These are phyloP conservation scores for Melitaea cinxia DNA, from an alignment of 1,140 invertebrate species.

Conservation along the genomic window DNA sequence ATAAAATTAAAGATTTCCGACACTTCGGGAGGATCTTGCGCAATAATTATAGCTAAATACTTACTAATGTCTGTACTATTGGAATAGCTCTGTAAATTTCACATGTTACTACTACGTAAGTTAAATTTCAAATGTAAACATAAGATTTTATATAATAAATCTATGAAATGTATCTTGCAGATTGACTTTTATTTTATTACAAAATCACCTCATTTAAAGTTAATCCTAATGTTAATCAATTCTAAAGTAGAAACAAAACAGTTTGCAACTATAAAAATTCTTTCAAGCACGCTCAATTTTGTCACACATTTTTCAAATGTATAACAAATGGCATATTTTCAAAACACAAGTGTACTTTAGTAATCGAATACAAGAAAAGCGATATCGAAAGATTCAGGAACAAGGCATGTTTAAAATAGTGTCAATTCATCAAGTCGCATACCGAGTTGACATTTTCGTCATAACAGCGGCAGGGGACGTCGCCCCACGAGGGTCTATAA, in stretches of 20 bases:
- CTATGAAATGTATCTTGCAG: conserved; percentile 78
- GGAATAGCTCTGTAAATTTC: conserved; percentile 77
- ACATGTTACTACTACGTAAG: conserved; percentile 78
- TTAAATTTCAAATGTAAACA: conserved; percentile 74
- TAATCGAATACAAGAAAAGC: conserved; percentile 11
- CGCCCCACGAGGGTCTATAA: conserved; percentile 63
- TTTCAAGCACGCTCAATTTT: neutral
- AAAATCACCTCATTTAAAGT: neutral
- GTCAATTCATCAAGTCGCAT: conserved; percentile 78
- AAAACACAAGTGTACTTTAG: conserved; percentile 14
- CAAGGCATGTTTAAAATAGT: conserved; percentile 68
- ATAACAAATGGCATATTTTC: conserved; percentile 4
- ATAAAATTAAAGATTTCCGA: conserved; percentile 61
- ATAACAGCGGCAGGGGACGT: conserved; percentile 60
- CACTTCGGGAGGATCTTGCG: conserved; percentile 63
- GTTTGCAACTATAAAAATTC: neutral
- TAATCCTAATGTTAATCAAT: too few species aligned
- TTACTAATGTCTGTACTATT: conserved; percentile 77
- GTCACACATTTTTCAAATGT: neutral
- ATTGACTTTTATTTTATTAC: conserved; percentile 51
- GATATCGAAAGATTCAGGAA: conserved; percentile 23
- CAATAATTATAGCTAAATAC: conserved; percentile 80
- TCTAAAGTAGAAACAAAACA: too few species aligned
- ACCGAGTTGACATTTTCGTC: conserved; percentile 79
- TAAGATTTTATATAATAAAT: conserved; percentile 82